These are phyloP conservation scores for Pituophis catenifer DNA, from an alignment of 2,113 vertebrate species.

Conservation along the genomic window DNA sequence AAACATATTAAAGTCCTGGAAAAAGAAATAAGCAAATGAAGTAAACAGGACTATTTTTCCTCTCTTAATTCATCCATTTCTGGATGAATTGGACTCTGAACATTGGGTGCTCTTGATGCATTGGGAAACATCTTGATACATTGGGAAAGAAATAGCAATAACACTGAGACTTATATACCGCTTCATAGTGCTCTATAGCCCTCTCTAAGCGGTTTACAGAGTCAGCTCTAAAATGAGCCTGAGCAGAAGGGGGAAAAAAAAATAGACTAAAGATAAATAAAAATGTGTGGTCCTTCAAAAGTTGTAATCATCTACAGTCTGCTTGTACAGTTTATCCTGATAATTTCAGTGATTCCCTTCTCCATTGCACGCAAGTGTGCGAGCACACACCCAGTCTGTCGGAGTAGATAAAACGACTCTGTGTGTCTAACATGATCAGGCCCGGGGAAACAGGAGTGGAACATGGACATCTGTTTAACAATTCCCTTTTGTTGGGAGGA, in stretches of 20 bases:
- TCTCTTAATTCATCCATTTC: background rate
- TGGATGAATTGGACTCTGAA: background rate
- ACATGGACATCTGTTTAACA: conserved; percentile 67
- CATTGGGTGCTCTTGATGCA: background rate
- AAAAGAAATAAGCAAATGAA: background rate
- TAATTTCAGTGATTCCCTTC: conserved; percentile 65
- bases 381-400: conserved; percentile 58
- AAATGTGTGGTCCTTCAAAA: conserved; percentile 64
- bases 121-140: background rate
- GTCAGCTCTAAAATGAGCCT: conserved; percentile 69
- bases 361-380: background rate
- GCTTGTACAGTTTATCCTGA: conserved; percentile 60
- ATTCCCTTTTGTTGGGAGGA: conserved; percentile 69
- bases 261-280: conserved; percentile 66
- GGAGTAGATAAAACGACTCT: conserved; percentile 70
- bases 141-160: conserved; percentile 8
- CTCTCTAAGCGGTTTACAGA: too few relatives aligned
- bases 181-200: too few relatives aligned
- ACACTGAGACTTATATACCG: too few relatives aligned
- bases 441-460: conserved; percentile 25
- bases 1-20: background rate
- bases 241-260: conserved; percentile 59
- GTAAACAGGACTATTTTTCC: background rate
- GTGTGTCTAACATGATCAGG: conserved; percentile 56
- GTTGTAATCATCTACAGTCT: conserved; percentile 65